phyloP scores from a whole-genome alignment of 2,113 vertebrate genomes.

The Trematocara nigrifrons region DNA sequence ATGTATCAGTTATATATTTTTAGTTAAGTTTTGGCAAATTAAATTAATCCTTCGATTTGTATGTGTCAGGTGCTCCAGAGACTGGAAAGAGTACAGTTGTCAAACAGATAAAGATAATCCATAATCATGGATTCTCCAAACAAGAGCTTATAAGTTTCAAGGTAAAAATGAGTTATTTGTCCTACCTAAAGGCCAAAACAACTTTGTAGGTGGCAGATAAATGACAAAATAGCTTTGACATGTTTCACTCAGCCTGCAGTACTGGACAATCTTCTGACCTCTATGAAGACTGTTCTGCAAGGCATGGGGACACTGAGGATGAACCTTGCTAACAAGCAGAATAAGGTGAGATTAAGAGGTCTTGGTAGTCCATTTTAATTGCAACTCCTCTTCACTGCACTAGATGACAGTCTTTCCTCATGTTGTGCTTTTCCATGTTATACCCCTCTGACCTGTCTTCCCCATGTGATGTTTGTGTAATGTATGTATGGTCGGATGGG shows the following conservation, averaged over 20 bases:
- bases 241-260: conserved; percentile 61
- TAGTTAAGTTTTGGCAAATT: background rate
- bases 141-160: conserved; percentile 71
- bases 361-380: background rate
- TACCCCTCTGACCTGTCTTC: too few relatives aligned
- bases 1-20: background rate
- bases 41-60: background rate
- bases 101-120: conserved; percentile 75
- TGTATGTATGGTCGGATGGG: too few relatives aligned
- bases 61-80: conserved; percentile 64
- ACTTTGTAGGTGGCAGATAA: background rate
- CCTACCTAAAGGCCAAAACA: background rate
- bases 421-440: too few relatives aligned
- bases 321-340: conserved; percentile 71
- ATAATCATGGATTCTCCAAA: conserved; percentile 71
- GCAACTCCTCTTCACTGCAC: conserved; percentile 1
- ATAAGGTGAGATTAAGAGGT: conserved; percentile 57
- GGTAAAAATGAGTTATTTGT: conserved; percentile 2
- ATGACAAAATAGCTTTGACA: background rate
- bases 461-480: too few relatives aligned
- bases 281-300: conserved; percentile 76
- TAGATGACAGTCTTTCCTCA: conserved; percentile 34
- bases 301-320: conserved; percentile 76
- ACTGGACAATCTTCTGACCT: conserved; percentile 75
- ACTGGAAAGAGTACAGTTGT: conserved; percentile 74